Percentiles rank a stretch among this genome's conserved stretches.
These are phyloP conservation scores for Myanophis thanlyinensis DNA, from an alignment of 2,113 vertebrate genomes.

Conservation along the genomic window DNA sequence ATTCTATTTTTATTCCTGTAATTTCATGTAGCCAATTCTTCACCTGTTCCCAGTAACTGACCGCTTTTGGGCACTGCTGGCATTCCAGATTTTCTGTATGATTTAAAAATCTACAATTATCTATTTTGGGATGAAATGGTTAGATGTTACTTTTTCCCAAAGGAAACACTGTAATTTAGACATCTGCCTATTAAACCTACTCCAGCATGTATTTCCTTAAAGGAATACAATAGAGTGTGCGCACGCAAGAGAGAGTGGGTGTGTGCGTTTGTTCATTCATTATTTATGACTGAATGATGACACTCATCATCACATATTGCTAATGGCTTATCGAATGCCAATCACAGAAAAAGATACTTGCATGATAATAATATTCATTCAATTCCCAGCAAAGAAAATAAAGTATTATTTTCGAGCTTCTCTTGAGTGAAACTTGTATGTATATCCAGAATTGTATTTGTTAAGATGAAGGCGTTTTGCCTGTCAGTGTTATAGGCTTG, in stretches of 20 bases:
- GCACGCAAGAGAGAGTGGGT: too few species aligned
- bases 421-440: neutral
- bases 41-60: too few species aligned
- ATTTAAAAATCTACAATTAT: neutral
- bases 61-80: too few species aligned
- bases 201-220: neutral
- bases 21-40: too few species aligned
- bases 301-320: neutral
- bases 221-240: neutral
- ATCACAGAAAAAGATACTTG: neutral
- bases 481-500: slow-evolving; percentile 26
- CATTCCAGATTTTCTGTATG: neutral
- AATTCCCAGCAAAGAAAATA: neutral
- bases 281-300: neutral
- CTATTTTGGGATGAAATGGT: neutral
- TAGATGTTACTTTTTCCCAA: neutral
- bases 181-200: neutral
- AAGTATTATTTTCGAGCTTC: neutral
- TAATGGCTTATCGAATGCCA: neutral
- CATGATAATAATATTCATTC: neutral
- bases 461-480: slow-evolving; percentile 21
- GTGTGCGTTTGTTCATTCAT: neutral
- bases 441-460: slow-evolving; percentile 10
- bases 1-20: too few species aligned
- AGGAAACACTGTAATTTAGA: neutral